These are phyloP conservation scores for Sebastes baramenuke DNA, from an alignment of 2,797 vertebrate species.

Conservation along the genomic window DNA sequence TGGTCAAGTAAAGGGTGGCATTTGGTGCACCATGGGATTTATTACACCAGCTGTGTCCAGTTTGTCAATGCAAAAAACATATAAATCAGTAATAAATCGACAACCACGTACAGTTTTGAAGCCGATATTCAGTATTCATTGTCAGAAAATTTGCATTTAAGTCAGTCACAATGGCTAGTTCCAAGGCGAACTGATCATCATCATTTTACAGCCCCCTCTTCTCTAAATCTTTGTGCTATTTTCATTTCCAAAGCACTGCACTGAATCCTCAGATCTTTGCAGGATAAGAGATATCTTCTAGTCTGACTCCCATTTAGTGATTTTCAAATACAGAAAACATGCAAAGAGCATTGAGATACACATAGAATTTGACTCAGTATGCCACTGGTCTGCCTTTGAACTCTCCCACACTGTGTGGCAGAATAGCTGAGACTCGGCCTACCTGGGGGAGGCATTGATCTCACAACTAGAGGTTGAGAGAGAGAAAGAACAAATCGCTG, in stretches of 20 bases:
- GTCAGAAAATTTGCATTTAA: neutral
- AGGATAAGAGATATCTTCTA: conserved; percentile 13
- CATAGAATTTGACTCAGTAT: conserved; percentile 52
- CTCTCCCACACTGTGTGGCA: conserved; percentile 56
- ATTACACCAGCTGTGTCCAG: neutral
- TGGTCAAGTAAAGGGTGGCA: conserved; percentile 16
- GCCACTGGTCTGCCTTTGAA: conserved; percentile 54
- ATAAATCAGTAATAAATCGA: neutral
- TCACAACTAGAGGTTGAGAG: conserved; percentile 45
- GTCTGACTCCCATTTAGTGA: conserved; percentile 30
- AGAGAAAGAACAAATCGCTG: conserved; percentile 30
- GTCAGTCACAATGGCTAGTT: neutral
- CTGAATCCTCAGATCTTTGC: conserved; percentile 28
- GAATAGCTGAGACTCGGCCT: conserved; percentile 53
- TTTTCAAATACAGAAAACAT: conserved; percentile 46
- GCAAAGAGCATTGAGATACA: conserved; percentile 35
- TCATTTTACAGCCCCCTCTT: conserved; percentile 1
- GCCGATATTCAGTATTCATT: neutral
- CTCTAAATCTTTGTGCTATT: neutral
- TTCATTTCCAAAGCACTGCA: conserved; percentile 8
- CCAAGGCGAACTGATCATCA: neutral
- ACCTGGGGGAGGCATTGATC: conserved; percentile 67
- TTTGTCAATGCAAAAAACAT: conserved; percentile 4
- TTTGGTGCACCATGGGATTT: neutral
- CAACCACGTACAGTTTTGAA: neutral